A percentile compares a stretch with the other conserved stretches of the same genome.
Conservation (phyloP, 2,113 vertebrate genomes). For the Theristicus caerulescens region DNA sequence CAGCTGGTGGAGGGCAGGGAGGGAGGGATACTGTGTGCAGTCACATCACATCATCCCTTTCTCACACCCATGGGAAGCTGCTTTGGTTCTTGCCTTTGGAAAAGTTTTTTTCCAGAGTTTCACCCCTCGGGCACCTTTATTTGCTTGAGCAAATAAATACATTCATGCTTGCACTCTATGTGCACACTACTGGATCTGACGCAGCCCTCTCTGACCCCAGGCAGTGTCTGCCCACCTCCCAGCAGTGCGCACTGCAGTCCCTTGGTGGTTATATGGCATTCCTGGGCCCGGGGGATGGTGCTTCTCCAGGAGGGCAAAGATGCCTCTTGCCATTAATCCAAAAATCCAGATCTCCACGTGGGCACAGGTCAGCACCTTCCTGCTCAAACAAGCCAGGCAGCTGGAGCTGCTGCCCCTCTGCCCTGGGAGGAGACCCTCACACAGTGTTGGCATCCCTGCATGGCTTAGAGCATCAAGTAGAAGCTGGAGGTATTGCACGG, state of each 20-base stretch:
- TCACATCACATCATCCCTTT: neutral
- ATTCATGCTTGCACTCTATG: too few species aligned
- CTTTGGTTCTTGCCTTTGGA: neutral
- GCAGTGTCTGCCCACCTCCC: neutral
- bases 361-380: too few species aligned
- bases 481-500: neutral
- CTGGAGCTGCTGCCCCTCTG: neutral
- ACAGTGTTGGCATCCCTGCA: neutral
- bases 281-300: neutral
- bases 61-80: neutral
- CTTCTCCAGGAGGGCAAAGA: neutral
- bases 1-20: neutral
- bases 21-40: neutral
- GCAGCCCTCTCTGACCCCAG: neutral
- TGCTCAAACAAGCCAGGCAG: neutral
- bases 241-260: too few species aligned
- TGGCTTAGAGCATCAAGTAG: neutral
- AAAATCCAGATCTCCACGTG: neutral
- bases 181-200: neutral
- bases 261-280: accelerated
- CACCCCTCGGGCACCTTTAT: neutral
- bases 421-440: neutral
- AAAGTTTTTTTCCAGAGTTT: neutral
- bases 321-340: neutral
- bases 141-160: neutral